Conservation (phyloP, 64 coral and sea anemone species). For the Montipora capricornis region DNA sequence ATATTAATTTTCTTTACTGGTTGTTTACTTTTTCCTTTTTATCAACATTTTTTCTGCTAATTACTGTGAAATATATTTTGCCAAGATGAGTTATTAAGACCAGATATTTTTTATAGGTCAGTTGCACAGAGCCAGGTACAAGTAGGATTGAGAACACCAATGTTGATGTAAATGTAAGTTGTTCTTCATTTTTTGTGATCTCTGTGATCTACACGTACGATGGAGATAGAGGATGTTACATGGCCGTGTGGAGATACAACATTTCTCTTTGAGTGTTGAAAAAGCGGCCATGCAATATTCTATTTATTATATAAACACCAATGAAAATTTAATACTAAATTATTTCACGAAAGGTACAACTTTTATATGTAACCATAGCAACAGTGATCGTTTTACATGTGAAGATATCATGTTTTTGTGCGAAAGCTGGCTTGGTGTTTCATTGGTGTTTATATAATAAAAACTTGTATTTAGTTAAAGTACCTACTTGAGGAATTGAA, state of each 20-base stretch:
- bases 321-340: no score
- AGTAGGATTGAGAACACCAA: neutral
- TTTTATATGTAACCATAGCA: no score
- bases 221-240: neutral
- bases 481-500: conserved; percentile 1
- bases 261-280: no score
- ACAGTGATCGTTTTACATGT: neutral
- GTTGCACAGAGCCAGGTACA: conserved; percentile 3
- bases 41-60: no score
- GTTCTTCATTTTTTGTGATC: neutral
- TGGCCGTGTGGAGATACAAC: no score
- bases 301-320: no score
- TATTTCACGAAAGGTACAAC: no score
- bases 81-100: neutral
- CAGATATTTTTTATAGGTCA: conserved; percentile 5
- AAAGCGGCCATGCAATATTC: no score
- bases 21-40: no score
- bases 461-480: neutral
- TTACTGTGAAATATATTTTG: no score
- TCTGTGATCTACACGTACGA: neutral
- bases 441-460: neutral
- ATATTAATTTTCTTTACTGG: no score
- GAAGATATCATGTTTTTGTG: neutral
- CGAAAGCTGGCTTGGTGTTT: neutral
- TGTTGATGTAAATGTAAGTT: neutral